A percentile compares a stretch with the other conserved stretches of the same genome.
phyloP scores from a whole-genome alignment of 2,797 vertebrate species.

The Myioborus melanocephalus region DNA sequence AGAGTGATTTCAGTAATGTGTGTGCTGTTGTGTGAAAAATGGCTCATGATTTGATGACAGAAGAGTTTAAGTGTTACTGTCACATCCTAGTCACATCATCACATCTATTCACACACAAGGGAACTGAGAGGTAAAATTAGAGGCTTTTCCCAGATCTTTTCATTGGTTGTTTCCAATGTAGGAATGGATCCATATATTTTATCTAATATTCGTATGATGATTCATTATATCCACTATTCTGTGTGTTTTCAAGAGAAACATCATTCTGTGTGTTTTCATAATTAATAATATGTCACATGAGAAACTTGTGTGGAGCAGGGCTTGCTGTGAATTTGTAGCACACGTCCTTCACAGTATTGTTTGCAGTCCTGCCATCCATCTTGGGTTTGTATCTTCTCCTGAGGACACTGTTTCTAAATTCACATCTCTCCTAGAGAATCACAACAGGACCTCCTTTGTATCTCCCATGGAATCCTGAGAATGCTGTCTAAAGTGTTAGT shows the following conservation, averaged over 20 bases:
- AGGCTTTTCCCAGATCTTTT: neutral
- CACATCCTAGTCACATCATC: neutral
- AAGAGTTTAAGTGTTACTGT: neutral
- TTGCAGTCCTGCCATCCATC: neutral
- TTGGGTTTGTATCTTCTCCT: neutral
- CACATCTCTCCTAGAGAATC: neutral
- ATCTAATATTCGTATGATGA: neutral
- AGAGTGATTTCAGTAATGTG: neutral
- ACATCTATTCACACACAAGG: neutral
- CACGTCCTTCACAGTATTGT: neutral
- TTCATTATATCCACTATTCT: neutral
- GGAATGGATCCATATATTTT: neutral
- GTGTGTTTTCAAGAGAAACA: neutral
- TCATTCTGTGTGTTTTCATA: neutral
- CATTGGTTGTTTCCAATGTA: neutral
- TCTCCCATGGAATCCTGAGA: neutral
- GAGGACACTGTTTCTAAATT: neutral
- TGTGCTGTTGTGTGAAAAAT: neutral
- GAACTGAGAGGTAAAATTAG: neutral
- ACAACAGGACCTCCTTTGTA: neutral
- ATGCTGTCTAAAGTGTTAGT: neutral
- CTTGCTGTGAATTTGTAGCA: neutral
- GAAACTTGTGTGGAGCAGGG: neutral
- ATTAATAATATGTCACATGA: neutral
- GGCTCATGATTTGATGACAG: neutral